Base-by-base conservation (phyloP, 2,888 invertebrate species). In the Drosophila parthenogenetica region DNA sequence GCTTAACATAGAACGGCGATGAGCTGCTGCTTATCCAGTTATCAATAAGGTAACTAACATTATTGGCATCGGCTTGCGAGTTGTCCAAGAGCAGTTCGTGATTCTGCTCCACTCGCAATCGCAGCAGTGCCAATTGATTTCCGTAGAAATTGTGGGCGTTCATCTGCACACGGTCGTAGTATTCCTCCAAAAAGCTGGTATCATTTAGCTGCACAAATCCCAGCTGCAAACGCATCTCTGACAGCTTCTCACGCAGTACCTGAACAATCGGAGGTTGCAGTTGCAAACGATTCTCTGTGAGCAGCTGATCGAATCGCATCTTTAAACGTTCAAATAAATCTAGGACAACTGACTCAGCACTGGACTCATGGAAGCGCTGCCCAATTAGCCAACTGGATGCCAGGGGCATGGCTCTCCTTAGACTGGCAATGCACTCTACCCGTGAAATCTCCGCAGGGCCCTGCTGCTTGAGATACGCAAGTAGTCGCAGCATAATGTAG, bases 321-420 rank as follows among this genome's bases (percentile, higher is more conserved):
- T 91, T 90, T 0, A 91, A 69, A 0, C 81, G 79, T 0, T 49
- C 35, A 32, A 91, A 91, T 0, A 91, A 40, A 0, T 79, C 66
- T 1, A 67, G 70, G 0, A 91, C 67, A 10, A 77, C 17, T 0
- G 69, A 58, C 48, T 91, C 91, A 5, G 61, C 75, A 11, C 79
- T 69, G 0, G 73, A 62, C 0, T 82, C 67, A 64, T 91, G 87
- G 49, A 90, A 90, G 3, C 90, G 77, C 10, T 79, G 68, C 2
- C 91, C 91, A 4, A 91, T 82, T 2, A 91, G 50, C 64, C 89
- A 86, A 11, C 90, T 91, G 49, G 90, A 73, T 5, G 90, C 91
- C 69, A 91, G 60, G 0, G 91, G 91, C 92, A 91, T 91, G 35
- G 87, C 88, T 7, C 90, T 85, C 4, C 92, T 72, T 17, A 91